Percentiles rank a stretch among this genome's conserved stretches.
phyloP scores from a whole-genome alignment of 2,888 invertebrate genomes.

The Pachycephus smyrnensis region DNA sequence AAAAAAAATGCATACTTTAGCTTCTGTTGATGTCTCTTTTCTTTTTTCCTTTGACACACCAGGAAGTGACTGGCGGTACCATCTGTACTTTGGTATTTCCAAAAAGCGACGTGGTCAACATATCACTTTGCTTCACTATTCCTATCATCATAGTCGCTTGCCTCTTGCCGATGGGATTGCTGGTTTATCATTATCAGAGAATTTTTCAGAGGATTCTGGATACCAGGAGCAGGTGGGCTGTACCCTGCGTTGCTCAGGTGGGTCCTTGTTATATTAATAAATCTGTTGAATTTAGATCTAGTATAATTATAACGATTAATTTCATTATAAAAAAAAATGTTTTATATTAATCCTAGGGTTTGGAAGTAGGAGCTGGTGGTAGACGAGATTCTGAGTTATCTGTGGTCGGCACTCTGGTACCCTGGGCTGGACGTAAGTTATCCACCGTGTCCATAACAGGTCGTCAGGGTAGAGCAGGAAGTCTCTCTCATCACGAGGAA shows the following conservation, averaged over 20 bases:
- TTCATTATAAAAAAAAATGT: neutral
- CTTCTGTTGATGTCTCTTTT: neutral
- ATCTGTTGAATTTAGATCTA: neutral
- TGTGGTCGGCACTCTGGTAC: slow-evolving; percentile 68
- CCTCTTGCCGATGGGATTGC: slow-evolving; percentile 69
- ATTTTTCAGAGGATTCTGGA: slow-evolving; percentile 71
- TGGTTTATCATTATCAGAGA: slow-evolving; percentile 70
- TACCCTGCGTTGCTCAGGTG: slow-evolving; percentile 66
- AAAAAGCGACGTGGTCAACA: slow-evolving; percentile 64
- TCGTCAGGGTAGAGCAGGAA: slow-evolving; percentile 64
- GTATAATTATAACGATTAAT: neutral
- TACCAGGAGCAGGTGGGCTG: slow-evolving; percentile 69
- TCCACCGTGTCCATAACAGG: slow-evolving; percentile 62
- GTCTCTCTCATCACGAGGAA: slow-evolving; percentile 69
- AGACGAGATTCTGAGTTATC: slow-evolving; percentile 69
- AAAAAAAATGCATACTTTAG: neutral
- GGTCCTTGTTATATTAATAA: slow-evolving; percentile 1
- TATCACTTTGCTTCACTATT: slow-evolving; percentile 69
- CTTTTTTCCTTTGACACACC: slow-evolving; percentile 1
- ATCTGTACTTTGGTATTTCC: slow-evolving; percentile 72
- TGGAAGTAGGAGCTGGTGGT: slow-evolving; percentile 35
- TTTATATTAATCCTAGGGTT: slow-evolving; percentile 8
- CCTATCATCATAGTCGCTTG: slow-evolving; percentile 69
- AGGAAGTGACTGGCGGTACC: slow-evolving; percentile 46
- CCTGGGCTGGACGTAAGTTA: slow-evolving; percentile 66